Percentiles rank a stretch among this genome's conserved stretches.
These are phyloP conservation scores for Smutsia temminckii DNA, from an alignment of 2,797 vertebrate species.

Conservation along the genomic window DNA sequence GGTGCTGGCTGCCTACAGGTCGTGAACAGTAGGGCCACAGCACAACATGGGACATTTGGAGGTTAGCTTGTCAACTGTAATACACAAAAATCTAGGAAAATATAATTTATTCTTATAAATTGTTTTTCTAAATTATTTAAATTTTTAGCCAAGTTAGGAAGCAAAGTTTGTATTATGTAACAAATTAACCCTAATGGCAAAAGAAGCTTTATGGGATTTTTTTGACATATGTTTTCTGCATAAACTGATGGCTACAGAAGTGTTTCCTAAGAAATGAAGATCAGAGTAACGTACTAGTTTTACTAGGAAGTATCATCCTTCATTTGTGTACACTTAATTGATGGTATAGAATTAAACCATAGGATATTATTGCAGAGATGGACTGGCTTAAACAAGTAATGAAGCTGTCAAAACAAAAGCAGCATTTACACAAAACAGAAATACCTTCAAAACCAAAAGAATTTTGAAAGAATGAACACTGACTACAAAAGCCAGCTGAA, in stretches of 20 bases:
- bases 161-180: background rate
- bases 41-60: background rate
- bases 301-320: background rate
- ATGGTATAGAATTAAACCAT: background rate
- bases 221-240: background rate
- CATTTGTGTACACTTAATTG: background rate
- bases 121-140: background rate
- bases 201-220: background rate
- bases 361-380: background rate
- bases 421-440: constrained; percentile 32
- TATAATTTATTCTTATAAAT: background rate
- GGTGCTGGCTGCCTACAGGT: background rate
- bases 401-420: background rate
- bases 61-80: background rate
- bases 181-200: background rate
- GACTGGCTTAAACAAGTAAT: background rate
- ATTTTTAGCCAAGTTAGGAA: background rate
- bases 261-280: background rate
- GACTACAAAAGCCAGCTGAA: constrained; percentile 1
- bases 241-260: background rate
- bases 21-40: background rate
- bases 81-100: background rate
- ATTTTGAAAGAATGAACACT: constrained; percentile 11
- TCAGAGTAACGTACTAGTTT: background rate
- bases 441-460: constrained; percentile 10